A percentile compares a stretch with the other conserved stretches of the same genome.
These are phyloP conservation scores for Phenganax marumi DNA, from an alignment of 92 coral and sea anemone genomes.

Conservation along the genomic window DNA sequence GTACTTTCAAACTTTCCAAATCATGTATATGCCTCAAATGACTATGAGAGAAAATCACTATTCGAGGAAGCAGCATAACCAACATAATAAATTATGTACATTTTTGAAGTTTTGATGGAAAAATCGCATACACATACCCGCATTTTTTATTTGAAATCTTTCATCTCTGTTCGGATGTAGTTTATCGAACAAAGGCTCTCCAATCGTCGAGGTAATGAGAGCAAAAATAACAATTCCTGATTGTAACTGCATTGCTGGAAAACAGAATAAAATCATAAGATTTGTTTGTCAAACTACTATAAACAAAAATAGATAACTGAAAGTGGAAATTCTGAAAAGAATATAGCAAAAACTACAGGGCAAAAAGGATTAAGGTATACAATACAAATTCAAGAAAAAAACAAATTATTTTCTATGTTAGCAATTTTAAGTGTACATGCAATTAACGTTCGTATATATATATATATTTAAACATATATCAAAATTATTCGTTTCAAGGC, in stretches of 20 bases:
- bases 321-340: too few species aligned
- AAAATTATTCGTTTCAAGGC: neutral
- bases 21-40: too few species aligned
- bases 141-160: constrained; percentile 40
- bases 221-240: neutral
- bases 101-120: neutral
- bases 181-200: neutral
- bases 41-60: too few species aligned
- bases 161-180: constrained; percentile 38
- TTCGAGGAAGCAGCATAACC: neutral
- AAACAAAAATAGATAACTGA: neutral
- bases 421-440: too few species aligned
- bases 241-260: constrained; percentile 23
- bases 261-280: neutral
- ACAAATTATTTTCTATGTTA: too few species aligned
- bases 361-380: too few species aligned
- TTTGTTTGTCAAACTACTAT: neutral
- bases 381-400: too few species aligned
- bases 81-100: too few species aligned
- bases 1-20: too few species aligned
- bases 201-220: constrained; percentile 10
- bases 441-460: neutral
- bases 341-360: too few species aligned
- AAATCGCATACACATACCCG: neutral
- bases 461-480: neutral